Conservation (phyloP, 2,797 vertebrate species). For the Buphagus erythrorhynchus region DNA sequence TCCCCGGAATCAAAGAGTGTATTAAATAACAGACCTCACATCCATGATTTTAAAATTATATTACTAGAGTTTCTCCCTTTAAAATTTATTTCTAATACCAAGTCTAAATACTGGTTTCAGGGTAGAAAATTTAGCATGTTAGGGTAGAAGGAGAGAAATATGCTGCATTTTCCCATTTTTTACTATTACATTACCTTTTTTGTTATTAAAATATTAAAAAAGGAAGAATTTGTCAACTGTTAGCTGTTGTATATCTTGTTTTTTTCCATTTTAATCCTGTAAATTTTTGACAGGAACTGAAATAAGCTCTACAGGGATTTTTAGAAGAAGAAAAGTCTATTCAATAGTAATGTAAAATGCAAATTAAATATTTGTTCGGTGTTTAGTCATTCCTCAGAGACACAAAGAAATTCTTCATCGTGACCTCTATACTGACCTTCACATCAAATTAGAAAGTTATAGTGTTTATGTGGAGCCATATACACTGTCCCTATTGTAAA, state of each 20-base stretch:
- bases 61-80: neutral
- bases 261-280: neutral
- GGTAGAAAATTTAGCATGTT: neutral
- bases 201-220: neutral
- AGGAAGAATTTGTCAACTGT: neutral
- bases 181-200: neutral
- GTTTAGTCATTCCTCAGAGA: slow-evolving; percentile 3
- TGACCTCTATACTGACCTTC: neutral
- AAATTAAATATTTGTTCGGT: slow-evolving; percentile 45
- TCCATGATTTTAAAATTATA: neutral
- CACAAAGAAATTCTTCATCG: neutral
- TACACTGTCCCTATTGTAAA: slow-evolving; percentile 16
- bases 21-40: neutral
- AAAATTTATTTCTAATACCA: neutral
- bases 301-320: slow-evolving; percentile 10
- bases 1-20: neutral
- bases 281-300: neutral
- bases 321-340: slow-evolving; percentile 9
- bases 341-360: slow-evolving; percentile 30
- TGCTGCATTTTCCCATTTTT: neutral
- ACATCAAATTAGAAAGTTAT: slow-evolving; percentile 25
- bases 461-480: slow-evolving; percentile 4
- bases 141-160: neutral
- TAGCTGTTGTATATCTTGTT: neutral
- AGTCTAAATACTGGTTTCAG: neutral